These are phyloP conservation scores for Actinopyga echinites DNA, from an alignment of 53 echinoderm and acorn worm genomes.

Conservation along the genomic window DNA sequence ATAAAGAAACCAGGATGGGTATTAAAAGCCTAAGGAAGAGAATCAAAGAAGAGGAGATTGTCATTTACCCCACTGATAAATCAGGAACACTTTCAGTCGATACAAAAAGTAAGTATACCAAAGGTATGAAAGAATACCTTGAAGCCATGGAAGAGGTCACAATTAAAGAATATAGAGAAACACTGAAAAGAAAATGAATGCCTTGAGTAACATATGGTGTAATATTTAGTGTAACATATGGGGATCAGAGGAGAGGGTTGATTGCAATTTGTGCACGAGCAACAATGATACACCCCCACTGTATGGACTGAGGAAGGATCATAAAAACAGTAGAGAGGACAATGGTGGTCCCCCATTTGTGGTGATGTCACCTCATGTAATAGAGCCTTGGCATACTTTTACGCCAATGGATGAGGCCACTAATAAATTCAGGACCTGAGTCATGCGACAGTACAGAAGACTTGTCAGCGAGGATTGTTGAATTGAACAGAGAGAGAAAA, in stretches of 20 bases:
- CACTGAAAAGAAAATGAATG: neutral
- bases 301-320: too few species aligned
- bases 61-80: conserved; percentile 9
- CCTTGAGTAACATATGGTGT: too few species aligned
- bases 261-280: neutral
- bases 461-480: conserved; percentile 6
- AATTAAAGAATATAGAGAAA: conserved; percentile 12
- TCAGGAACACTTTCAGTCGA: conserved; percentile 15
- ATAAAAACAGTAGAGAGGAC: neutral
- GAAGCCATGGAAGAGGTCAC: neutral
- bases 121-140: conserved; percentile 23
- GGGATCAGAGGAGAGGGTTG: conserved; percentile 9
- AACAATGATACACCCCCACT: conserved; percentile 44
- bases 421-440: neutral
- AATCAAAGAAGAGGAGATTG: neutral
- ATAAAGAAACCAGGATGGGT: neutral
- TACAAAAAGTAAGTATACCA: neutral
- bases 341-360: conserved; percentile 33
- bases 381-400: conserved; percentile 12
- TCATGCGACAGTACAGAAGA: conserved; percentile 41
- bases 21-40: neutral
- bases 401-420: conserved; percentile 21
- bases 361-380: conserved; percentile 39
- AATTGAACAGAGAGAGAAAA: neutral
- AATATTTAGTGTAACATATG: neutral